Percentiles rank a stretch among this genome's conserved stretches.
Evolutionary conservation across 2,888 invertebrate species (phyloP).

Genomic region (Limnephilus auricula): DNA sequence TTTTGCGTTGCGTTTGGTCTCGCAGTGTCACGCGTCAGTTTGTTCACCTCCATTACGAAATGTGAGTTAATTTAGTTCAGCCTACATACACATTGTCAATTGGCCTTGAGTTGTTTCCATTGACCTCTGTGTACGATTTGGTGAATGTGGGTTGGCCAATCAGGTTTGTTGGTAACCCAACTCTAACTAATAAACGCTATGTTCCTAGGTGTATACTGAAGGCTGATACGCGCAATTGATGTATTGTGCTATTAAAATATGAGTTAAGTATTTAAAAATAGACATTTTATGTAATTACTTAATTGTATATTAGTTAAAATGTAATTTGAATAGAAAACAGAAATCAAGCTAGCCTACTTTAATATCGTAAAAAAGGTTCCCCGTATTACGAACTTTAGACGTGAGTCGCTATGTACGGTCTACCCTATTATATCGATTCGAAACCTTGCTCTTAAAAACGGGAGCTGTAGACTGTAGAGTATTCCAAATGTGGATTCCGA

Average conservation of each 20-base stretch:
- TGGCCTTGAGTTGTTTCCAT: constrained; percentile 20
- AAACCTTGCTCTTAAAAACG: background rate
- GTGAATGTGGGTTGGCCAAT: background rate
- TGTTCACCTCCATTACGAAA: background rate
- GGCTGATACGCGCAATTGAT: background rate
- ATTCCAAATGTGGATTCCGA: background rate
- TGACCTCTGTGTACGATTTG: constrained; percentile 26
- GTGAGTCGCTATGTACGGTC: background rate
- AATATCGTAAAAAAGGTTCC: background rate
- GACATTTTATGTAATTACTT: background rate
- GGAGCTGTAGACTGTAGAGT: background rate
- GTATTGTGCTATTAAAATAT: background rate
- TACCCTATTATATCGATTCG: background rate
- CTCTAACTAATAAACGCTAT: background rate
- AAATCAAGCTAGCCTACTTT: background rate
- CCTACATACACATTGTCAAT: constrained; percentile 2
- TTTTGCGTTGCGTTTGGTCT: background rate
- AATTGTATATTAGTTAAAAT: background rate
- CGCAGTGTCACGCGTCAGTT: background rate
- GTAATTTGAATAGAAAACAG: background rate
- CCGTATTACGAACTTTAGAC: background rate
- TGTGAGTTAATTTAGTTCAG: background rate
- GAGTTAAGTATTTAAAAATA: background rate
- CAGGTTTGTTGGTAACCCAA: background rate
- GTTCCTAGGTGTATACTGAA: background rate